phyloP scores from a whole-genome alignment of 2,113 vertebrate genomes.

The Hippopotamus amphibius region DNA sequence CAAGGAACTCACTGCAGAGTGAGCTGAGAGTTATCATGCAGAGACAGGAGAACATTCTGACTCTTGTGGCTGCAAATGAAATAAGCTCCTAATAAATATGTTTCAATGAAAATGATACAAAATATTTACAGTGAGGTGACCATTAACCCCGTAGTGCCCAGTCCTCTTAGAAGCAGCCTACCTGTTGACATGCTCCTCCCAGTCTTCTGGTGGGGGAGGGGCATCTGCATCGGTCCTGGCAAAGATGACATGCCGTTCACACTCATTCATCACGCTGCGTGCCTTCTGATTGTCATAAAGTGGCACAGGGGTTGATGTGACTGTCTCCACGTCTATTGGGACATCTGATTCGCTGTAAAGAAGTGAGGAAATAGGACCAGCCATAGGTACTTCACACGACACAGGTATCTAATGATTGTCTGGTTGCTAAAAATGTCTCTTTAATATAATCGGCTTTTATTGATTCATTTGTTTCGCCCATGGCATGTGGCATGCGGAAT shows the following conservation, averaged over 20 bases:
- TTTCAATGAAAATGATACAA: neutral
- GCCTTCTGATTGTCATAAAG: slow-evolving; percentile 99
- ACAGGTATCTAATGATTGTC: slow-evolving; percentile 31
- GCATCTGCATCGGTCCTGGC: slow-evolving; percentile 96
- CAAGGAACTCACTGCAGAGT: neutral
- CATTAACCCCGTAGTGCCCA: neutral
- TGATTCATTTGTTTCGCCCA: neutral
- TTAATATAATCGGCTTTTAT: slow-evolving; percentile 33
- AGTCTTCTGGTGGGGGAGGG: slow-evolving; percentile 96
- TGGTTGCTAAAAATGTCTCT: slow-evolving; percentile 33
- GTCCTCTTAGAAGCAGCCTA: slow-evolving; percentile 68
- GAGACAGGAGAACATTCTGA: neutral
- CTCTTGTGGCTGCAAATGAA: neutral
- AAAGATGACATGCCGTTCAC: slow-evolving; percentile 97
- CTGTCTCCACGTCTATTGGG: slow-evolving; percentile 94
- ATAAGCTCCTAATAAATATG: neutral
- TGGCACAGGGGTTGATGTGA: slow-evolving; percentile 90
- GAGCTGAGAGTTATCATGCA: neutral
- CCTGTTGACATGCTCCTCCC: slow-evolving; percentile 99
- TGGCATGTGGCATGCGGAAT: neutral
- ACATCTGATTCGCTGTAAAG: slow-evolving; percentile 92
- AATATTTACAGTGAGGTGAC: neutral
- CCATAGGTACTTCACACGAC: slow-evolving; percentile 51
- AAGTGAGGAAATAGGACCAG: neutral
- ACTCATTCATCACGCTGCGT: slow-evolving; percentile 97